Base-by-base conservation (phyloP, 2,888 invertebrate species). In the Norana najaformis region DNA sequence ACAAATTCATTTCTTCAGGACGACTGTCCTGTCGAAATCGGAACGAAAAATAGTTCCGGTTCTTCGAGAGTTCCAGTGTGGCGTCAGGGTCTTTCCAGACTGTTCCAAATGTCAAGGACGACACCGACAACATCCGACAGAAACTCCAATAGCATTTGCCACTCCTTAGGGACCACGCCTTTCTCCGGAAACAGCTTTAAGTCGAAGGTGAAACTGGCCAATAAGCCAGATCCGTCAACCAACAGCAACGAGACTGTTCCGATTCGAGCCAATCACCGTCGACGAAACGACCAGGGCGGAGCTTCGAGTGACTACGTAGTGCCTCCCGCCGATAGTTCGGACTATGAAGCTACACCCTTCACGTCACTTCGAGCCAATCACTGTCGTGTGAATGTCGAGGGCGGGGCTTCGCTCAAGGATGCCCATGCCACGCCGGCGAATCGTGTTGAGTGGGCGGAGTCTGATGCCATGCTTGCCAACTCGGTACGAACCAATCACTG, bases 61-160 rank as follows among this genome's bases (percentile, higher is more conserved):
- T 16, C 85, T 11, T 85, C 85, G 35, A 16, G 85, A 16, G 35
- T 85, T 85, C 85, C 85, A 37, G 14, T 37, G 85, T 85, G 35
- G 35, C 85, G 85, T n/a, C 85, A 85, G 37, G 85, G 85, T 35
- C 85, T 85, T n/a, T 85, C 85, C 37, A 3, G 85, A 37, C 85
- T 85, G 85, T 85, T 85, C 37, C 85, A 85, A 85, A 85, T 85
- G 37, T 37, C 85, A 23, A 85, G 85, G 36, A 85, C 85, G 85
- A 85, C 85, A 14, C 85, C 85, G 37, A 23, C 85, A 85, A 36
- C 85, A 20, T 36, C 85, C 36, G 85, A 85, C 23, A 85, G 85
- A 36, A 85, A 85, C 37, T 85, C 85, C 20, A 85, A 85, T n/a
- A 85, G 37, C 85, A 85, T 85, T 36, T 85, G 85, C 37, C 85